Evolutionary conservation across 2,888 invertebrate species (phyloP).

Genomic region (Zhengitettix transpicula): DNA sequence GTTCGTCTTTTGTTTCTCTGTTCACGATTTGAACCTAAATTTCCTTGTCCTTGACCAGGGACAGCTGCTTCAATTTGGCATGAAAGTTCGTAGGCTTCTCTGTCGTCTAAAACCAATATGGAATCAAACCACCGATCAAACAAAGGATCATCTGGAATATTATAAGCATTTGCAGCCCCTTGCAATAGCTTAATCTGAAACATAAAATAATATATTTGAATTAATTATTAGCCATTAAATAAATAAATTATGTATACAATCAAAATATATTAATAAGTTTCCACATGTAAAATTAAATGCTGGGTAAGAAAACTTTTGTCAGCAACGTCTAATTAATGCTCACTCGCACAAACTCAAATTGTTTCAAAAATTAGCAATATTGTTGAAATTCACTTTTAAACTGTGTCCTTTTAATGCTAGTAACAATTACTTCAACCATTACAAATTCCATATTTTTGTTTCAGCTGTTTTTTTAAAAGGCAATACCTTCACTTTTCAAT

Average conservation of each 20-base stretch:
- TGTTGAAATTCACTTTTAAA: too few relatives aligned
- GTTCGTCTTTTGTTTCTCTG: slow-evolving; percentile 15
- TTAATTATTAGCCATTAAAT: too few relatives aligned
- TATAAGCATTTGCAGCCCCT: slow-evolving; percentile 88
- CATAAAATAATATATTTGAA: not conserved
- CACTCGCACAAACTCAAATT: too few relatives aligned
- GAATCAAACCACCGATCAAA: slow-evolving; percentile 96
- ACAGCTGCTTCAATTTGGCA: slow-evolving; percentile 69
- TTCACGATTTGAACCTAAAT: slow-evolving; percentile 12
- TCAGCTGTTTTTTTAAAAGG: too few relatives aligned
- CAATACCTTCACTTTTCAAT: too few relatives aligned
- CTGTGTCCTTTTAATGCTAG: too few relatives aligned
- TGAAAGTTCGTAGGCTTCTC: slow-evolving; percentile 77
- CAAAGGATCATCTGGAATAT: slow-evolving; percentile 63
- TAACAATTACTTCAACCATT: too few relatives aligned
- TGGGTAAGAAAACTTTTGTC: not conserved
- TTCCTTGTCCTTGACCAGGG: slow-evolving; percentile 15
- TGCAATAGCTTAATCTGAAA: slow-evolving; percentile 80
- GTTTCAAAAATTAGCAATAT: too few relatives aligned
- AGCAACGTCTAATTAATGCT: too few relatives aligned
- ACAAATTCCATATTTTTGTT: too few relatives aligned
- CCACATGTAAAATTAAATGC: not conserved
- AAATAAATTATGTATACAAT: not conserved
- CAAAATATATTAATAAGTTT: not conserved
- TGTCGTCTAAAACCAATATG: slow-evolving; percentile 76